Base-by-base conservation (phyloP, 2,113 vertebrate genomes). In the Sander vitreus region DNA sequence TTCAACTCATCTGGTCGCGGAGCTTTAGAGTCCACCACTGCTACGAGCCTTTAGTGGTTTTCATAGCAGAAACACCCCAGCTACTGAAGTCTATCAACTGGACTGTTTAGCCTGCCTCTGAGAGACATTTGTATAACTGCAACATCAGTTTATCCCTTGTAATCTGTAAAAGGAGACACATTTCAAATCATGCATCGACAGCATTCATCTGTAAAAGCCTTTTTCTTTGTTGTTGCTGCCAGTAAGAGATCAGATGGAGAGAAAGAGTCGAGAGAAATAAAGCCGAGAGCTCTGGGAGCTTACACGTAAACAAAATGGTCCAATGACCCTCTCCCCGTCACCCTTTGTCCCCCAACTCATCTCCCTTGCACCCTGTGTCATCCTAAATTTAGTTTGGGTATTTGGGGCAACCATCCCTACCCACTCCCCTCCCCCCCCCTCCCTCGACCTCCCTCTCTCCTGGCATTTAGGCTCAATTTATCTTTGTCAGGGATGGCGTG, bases 371-470 rank as follows among this genome's bases (percentile, higher is more conserved):
- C 68, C 64, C 78, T 18, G 66, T 68, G 43, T 64, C 48, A 67
- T 67, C 73, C 86, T 92, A 95, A 84, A 91, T 95, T 90, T 93
- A 94, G 93, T 77, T 14, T 27, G 57, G 69, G 65, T 85, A 90
- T 91, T 85, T 89, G 57, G 73, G 72, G 62, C 77, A 27, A 30
- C 77, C 54, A 2, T 81, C 84, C 10, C 30, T 39, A 33, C n/a
- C 57, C 63, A 50, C 48, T 12, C 54, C 30, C 78, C 45, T 0
- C 27, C 30, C 19, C 30, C 19, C 54, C 14, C 77, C 18, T 0
- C 39, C 43, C 27, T 45, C 7, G 54, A 72, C 78, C 73, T 64
- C 63, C 57, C 78, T 69, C 78, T 51, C 84, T 43, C 1, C 73
- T 86, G 90, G 89, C 86, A 91, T 93, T 88, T 88, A 60, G 58